These are phyloP conservation scores for Pipistrellus pygmaeus DNA, from an alignment of 2,797 vertebrate species.

Conservation along the genomic window DNA sequence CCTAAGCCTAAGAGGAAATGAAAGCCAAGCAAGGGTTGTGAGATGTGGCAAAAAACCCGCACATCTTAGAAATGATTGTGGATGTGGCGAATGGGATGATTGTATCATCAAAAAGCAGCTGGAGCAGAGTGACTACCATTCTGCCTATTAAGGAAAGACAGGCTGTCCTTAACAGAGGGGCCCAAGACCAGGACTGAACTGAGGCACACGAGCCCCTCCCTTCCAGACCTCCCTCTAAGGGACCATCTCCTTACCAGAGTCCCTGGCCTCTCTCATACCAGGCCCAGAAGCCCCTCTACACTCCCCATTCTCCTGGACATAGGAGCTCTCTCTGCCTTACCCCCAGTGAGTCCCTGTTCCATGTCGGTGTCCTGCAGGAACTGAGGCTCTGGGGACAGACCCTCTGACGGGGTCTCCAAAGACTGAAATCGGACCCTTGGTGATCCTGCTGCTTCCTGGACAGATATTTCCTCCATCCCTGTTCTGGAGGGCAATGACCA, in stretches of 20 bases:
- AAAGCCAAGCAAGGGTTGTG: slow-evolving; percentile 30
- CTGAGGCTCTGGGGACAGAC: slow-evolving; percentile 69
- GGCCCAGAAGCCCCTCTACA: neutral
- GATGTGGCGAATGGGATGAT: neutral
- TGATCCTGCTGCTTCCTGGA: slow-evolving; percentile 72
- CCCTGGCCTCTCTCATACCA: neutral
- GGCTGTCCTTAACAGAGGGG: neutral
- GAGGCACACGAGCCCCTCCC: neutral
- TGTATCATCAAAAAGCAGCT: slow-evolving; percentile 19
- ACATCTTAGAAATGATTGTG: slow-evolving; percentile 5
- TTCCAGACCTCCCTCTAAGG: slow-evolving; percentile 31
- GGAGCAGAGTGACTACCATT: neutral
- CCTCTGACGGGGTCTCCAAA: slow-evolving; percentile 73
- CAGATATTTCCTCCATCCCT: slow-evolving; percentile 74
- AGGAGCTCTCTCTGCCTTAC: slow-evolving; percentile 71
- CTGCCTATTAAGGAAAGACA: neutral
- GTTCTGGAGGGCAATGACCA: slow-evolving; percentile 72
- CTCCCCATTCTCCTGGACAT: neutral
- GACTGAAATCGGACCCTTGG: slow-evolving; percentile 65
- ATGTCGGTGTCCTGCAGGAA: slow-evolving; percentile 72
- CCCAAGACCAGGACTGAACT: neutral
- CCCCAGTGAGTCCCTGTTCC: slow-evolving; percentile 78
- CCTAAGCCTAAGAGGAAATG: slow-evolving; percentile 37
- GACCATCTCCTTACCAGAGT: neutral
- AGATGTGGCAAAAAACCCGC: slow-evolving; percentile 46